phyloP scores from a whole-genome alignment of 2,888 invertebrate species.

The Oscheius sp. region DNA sequence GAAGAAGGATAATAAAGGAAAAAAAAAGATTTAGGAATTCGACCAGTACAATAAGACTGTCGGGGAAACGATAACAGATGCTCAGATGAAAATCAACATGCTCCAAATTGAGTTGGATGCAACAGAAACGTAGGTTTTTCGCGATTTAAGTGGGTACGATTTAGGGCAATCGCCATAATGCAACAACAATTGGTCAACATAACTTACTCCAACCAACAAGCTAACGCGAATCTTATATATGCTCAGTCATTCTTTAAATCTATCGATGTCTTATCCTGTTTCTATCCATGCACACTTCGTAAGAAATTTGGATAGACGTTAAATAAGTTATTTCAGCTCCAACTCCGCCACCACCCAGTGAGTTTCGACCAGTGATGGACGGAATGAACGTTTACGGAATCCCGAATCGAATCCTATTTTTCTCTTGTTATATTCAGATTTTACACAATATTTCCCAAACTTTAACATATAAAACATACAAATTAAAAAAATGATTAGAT shows the following conservation, averaged over 20 bases:
- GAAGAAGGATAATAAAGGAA: not conserved
- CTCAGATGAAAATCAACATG: not conserved
- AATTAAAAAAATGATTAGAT: no score
- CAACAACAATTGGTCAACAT: not conserved
- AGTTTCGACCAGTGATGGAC: not conserved
- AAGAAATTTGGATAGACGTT: not conserved
- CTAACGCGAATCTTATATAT: not conserved
- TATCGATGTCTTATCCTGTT: not conserved
- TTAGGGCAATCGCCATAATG: not conserved
- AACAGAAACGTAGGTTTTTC: not conserved
- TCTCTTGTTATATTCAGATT: no score
- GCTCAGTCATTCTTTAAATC: not conserved
- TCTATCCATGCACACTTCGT: not conserved
- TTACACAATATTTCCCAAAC: no score
- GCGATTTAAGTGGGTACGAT: not conserved
- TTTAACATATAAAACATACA: no score
- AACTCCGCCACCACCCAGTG: constrained; percentile 6
- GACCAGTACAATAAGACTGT: not conserved
- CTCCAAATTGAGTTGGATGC: not conserved
- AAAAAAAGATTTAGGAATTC: not conserved
- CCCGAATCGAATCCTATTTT: not conserved
- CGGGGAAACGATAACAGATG: not conserved
- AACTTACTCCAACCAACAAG: not conserved
- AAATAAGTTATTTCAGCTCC: constrained; percentile 1
- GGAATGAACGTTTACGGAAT: not conserved